Percentiles rank a stretch among this genome's conserved stretches.
These are phyloP conservation scores for Atherix ibis DNA, from an alignment of 2,888 invertebrate species.

Conservation along the genomic window DNA sequence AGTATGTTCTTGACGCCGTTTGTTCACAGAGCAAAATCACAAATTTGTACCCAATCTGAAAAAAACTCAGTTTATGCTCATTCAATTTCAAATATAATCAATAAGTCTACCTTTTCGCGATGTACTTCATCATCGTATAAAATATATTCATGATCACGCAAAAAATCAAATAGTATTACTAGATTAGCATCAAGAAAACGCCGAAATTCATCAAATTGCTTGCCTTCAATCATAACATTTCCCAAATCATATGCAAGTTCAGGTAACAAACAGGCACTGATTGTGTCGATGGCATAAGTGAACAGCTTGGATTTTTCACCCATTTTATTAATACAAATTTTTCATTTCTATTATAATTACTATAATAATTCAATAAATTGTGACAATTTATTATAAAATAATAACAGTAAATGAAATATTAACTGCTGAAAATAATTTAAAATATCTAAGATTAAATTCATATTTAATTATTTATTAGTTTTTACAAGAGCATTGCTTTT, in stretches of 20 bases:
- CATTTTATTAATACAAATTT: too few relatives aligned
- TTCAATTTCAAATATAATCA: not conserved
- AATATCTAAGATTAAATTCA: too few relatives aligned
- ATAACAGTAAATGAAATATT: too few relatives aligned
- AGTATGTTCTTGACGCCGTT: slow-evolving; percentile 17
- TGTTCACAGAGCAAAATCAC: slow-evolving; percentile 22
- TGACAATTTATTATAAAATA: too few relatives aligned
- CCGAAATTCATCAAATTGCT: slow-evolving; percentile 19
- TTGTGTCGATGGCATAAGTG: too few relatives aligned
- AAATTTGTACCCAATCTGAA: slow-evolving; percentile 10
- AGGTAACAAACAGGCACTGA: slow-evolving; percentile 20
- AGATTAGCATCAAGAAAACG: slow-evolving; percentile 17
- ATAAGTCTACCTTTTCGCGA: slow-evolving; percentile 10
- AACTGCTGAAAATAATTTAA: too few relatives aligned
- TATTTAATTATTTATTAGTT: too few relatives aligned
- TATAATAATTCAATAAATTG: too few relatives aligned
- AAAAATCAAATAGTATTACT: slow-evolving; percentile 20
- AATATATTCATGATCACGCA: slow-evolving; percentile 15
- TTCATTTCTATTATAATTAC: too few relatives aligned
- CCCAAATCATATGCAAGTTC: slow-evolving; percentile 21
- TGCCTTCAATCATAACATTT: slow-evolving; percentile 14
- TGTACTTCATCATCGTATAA: slow-evolving; percentile 8
- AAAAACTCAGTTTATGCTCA: slow-evolving; percentile 1
- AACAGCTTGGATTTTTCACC: too few relatives aligned
- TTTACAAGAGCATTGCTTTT: too few relatives aligned